phyloP scores from a whole-genome alignment of 92 coral and sea anemone genomes.

The Virgularia gustaviana region DNA sequence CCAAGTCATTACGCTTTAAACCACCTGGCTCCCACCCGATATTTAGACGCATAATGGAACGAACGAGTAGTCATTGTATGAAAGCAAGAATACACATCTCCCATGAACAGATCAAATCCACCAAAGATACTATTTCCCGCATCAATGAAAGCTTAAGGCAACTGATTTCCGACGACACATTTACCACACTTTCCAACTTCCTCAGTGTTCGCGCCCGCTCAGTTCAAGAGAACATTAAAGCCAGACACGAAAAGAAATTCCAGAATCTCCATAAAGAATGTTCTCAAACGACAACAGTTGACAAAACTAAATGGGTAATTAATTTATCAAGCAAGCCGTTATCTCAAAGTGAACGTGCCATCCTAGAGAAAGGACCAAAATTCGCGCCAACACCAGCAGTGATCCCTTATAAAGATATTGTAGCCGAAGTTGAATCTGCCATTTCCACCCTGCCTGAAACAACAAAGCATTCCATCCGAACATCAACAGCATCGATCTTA shows the following conservation, averaged over 20 bases:
- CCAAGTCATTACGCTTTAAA: slow-evolving; percentile 26
- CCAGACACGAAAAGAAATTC: slow-evolving; percentile 27
- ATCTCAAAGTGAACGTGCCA: slow-evolving; percentile 8
- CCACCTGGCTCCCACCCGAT: slow-evolving; percentile 37
- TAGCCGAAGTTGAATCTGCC: slow-evolving; percentile 32
- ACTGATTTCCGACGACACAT: slow-evolving; percentile 21
- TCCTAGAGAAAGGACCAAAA: slow-evolving; percentile 38
- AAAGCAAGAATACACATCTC: slow-evolving; percentile 37
- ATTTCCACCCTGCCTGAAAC: slow-evolving; percentile 31
- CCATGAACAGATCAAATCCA: not conserved
- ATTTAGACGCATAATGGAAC: slow-evolving; percentile 42
- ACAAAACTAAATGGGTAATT: slow-evolving; percentile 36
- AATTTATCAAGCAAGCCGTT: slow-evolving; percentile 30
- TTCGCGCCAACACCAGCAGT: slow-evolving; percentile 23
- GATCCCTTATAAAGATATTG: slow-evolving; percentile 36
- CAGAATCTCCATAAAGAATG: not conserved
- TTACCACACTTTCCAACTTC: slow-evolving; percentile 22
- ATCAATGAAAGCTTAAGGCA: not conserved
- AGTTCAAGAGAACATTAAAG: slow-evolving; percentile 30
- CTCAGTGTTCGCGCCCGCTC: slow-evolving; percentile 30
- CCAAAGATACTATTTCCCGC: not conserved
- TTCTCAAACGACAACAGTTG: not conserved
- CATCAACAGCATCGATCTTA: too few relatives aligned
- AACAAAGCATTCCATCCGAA: slow-evolving; percentile 32
- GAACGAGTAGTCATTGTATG: slow-evolving; percentile 35